A percentile compares a stretch with the other conserved stretches of the same genome.
Evolutionary conservation across 2,113 vertebrate genomes (phyloP).

Genomic region (Bungarus multicinctus): DNA sequence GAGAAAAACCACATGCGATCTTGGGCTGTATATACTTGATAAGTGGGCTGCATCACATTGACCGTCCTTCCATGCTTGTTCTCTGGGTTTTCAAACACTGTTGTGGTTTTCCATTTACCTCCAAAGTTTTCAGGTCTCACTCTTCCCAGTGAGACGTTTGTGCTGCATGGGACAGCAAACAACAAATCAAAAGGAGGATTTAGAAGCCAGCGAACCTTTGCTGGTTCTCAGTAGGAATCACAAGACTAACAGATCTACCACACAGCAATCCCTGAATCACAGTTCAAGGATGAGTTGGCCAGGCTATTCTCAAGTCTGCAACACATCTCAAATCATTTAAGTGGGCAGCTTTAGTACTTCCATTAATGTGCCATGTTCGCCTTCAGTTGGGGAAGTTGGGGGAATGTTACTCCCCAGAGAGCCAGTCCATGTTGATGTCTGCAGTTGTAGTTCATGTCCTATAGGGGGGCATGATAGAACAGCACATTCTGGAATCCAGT

Average conservation of each 20-base stretch:
- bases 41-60: background rate
- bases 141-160: background rate
- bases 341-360: background rate
- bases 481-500: background rate
- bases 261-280: background rate
- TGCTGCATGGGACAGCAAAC: background rate
- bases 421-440: background rate
- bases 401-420: background rate
- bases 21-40: background rate
- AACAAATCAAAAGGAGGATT: background rate
- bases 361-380: background rate
- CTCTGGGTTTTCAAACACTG: background rate
- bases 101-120: background rate
- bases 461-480: background rate
- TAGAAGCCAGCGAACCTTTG: background rate
- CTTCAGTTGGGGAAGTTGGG: background rate
- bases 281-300: background rate
- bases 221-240: background rate
- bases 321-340: background rate
- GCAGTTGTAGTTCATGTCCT: background rate
- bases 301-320: background rate
- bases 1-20: background rate
- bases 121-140: background rate
- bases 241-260: background rate
- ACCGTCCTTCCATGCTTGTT: background rate